Conservation (phyloP, 1,140 invertebrate species). For the Drosophila obscura region DNA sequence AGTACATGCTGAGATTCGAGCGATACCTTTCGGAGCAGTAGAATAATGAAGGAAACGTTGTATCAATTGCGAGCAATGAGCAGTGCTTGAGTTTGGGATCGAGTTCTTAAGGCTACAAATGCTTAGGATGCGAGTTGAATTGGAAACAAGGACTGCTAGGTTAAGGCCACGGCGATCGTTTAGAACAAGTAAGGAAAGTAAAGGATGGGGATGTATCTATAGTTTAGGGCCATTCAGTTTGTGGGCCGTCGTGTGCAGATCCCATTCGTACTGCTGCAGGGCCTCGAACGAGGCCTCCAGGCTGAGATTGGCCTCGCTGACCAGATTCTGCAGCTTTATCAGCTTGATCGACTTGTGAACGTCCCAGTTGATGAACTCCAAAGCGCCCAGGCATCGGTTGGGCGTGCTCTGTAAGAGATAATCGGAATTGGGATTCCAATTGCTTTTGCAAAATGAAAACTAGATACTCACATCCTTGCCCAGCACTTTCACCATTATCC, state of each 20-base stretch:
- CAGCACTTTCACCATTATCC: conserved; percentile 95
- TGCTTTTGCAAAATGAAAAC: neutral
- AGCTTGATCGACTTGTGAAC: conserved; percentile 95
- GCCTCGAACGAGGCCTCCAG: conserved; percentile 83
- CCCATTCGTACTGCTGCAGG: conserved; percentile 84
- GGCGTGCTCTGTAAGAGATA: conserved; percentile 87
- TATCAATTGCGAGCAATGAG: conserved; percentile 40
- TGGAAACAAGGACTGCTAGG: conserved; percentile 32
- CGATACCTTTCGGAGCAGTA: conserved; percentile 20
- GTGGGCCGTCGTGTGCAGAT: conserved; percentile 79
- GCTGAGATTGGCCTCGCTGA: conserved; percentile 84
- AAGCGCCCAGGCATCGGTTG: conserved; percentile 90
- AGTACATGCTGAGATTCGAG: conserved; percentile 77
- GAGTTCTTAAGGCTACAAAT: conserved; percentile 57
- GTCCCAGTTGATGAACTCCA: conserved; percentile 94
- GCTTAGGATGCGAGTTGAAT: conserved; percentile 42
- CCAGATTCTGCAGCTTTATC: conserved; percentile 88
- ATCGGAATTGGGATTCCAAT: neutral
- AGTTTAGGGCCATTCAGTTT: conserved; percentile 76
- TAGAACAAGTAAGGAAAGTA: conserved; percentile 31
- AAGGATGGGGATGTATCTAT: conserved; percentile 20
- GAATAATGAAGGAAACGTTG: conserved; percentile 31
- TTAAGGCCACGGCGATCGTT: conserved; percentile 58
- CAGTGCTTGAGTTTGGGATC: conserved; percentile 53
- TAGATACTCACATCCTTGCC: conserved; percentile 88